Evolutionary conservation across 2,888 invertebrate species (phyloP).

Genomic region (Dasypolia templi): DNA sequence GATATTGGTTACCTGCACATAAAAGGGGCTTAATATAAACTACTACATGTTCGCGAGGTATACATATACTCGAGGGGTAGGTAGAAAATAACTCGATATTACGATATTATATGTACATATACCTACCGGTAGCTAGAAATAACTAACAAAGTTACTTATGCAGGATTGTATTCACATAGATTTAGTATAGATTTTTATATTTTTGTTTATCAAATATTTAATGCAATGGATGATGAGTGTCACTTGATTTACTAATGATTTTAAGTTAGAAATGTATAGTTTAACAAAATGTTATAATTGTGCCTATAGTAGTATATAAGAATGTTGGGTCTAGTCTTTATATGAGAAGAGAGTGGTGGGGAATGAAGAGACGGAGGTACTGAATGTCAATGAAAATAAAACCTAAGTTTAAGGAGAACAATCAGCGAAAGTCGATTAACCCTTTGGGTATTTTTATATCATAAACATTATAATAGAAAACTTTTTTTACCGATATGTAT

Average conservation of each 20-base stretch:
- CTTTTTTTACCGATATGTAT: not conserved
- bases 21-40: not conserved
- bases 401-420: not conserved
- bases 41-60: too few species aligned
- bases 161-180: not conserved
- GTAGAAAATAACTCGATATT: too few species aligned
- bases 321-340: slow-evolving; percentile 7
- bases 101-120: too few species aligned
- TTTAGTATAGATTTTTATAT: not conserved
- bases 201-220: not conserved
- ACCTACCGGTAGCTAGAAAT: too few species aligned
- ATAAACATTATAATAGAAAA: not conserved
- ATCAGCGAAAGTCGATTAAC: not conserved
- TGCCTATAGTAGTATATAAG: slow-evolving; percentile 4
- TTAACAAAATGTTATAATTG: not conserved
- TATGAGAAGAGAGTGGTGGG: not conserved
- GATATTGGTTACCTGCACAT: not conserved
- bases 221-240: not conserved
- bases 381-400: slow-evolving; percentile 1
- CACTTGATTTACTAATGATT: not conserved
- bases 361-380: not conserved
- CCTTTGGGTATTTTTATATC: not conserved
- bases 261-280: not conserved
- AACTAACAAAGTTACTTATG: too few species aligned
- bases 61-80: too few species aligned